Conservation (phyloP, 1,140 invertebrate genomes). For the Ceratosolen fusciceps region DNA sequence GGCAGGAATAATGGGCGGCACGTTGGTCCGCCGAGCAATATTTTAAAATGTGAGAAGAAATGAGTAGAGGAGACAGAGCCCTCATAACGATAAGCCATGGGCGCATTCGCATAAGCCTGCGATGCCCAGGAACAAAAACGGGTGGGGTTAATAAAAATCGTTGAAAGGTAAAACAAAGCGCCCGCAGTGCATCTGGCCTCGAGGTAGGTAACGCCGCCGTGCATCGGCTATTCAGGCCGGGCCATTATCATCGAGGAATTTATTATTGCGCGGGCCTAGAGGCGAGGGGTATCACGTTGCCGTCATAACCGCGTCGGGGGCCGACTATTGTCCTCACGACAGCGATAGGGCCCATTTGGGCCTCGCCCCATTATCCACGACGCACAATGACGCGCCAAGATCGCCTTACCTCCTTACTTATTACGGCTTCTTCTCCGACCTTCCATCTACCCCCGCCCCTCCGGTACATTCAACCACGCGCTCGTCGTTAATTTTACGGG, state of each 20-base stretch:
- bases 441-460: not conserved
- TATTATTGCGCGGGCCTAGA: not conserved
- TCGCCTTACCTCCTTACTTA: not conserved
- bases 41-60: not conserved
- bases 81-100: not conserved
- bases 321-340: conserved; percentile 61
- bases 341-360: conserved; percentile 67
- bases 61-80: not conserved
- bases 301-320: conserved; percentile 64
- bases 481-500: not conserved
- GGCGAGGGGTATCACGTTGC: conserved; percentile 62
- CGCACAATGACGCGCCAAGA: not conserved
- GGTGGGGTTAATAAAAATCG: conserved; percentile 1
- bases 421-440: not conserved
- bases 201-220: not conserved
- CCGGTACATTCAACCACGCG: not conserved
- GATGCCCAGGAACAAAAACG: not conserved
- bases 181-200: not conserved
- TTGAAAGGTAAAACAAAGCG: conserved; percentile 37
- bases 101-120: not conserved
- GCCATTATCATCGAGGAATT: conserved; percentile 24
- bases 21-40: no score
- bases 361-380: not conserved
- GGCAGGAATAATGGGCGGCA: not conserved
- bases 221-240: conserved; percentile 1